Evolutionary conservation across 2,113 vertebrate genomes (phyloP).

Genomic region (Rhabdomys dilectus): DNA sequence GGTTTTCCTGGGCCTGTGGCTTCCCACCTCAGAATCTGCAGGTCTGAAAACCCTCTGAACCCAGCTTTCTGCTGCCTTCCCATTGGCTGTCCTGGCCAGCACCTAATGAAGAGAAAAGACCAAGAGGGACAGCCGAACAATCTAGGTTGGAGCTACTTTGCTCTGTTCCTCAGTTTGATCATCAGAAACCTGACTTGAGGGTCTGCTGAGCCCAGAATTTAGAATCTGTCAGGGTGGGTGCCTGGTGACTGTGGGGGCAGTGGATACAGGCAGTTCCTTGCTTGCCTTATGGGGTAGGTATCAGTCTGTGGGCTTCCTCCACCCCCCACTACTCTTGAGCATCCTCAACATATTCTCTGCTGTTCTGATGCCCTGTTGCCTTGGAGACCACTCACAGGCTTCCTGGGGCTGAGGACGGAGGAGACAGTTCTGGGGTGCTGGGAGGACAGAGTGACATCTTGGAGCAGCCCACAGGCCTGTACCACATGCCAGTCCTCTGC

Average conservation of each 20-base stretch:
- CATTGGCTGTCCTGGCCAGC: background rate
- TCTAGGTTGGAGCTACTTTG: background rate
- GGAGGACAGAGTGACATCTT: background rate
- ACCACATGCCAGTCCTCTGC: background rate
- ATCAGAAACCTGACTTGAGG: background rate
- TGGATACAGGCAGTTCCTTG: background rate
- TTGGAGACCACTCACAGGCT: slow-evolving; percentile 36
- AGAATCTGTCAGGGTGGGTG: background rate
- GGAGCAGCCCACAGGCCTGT: background rate
- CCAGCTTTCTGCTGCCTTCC: background rate
- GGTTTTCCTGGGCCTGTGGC: background rate
- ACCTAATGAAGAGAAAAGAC: background rate
- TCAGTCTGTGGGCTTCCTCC: background rate
- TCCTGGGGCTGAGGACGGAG: background rate
- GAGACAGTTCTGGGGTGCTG: background rate
- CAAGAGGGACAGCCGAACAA: background rate
- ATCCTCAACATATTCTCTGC: background rate
- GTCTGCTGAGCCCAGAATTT: background rate
- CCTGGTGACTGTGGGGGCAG: background rate
- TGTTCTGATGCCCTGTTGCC: background rate
- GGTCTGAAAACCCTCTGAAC: background rate
- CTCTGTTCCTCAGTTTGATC: too few species aligned
- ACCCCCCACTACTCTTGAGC: background rate
- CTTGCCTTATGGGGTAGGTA: background rate
- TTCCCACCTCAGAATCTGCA: background rate